Evolutionary conservation across 1,140 invertebrate genomes (phyloP), one percentile per base, ranked within the genome.

Genomic region (Melitaea cinxia): DNA sequence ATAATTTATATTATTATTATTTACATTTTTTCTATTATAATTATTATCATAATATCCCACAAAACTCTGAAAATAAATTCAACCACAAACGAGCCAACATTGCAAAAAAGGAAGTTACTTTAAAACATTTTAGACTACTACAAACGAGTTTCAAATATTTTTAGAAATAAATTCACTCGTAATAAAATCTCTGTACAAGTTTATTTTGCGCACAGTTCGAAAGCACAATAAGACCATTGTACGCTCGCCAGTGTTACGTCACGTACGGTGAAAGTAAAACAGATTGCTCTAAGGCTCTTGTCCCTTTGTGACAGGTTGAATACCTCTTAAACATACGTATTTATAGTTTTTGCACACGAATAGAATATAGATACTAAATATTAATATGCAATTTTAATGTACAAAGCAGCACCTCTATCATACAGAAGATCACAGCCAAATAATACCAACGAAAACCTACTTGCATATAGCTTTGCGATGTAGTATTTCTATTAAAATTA

Each of bases 181-280:
- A 42, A 42, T 42, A 42, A 42, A 42, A 42, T 17, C 37, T 42
- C 14, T 1, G 0, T n/a, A n/a, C 14, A n/a, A 35, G 12, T 37
- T 14, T 37, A 15, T 37, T n/a, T 14, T n/a, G 35, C 15, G 42
- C 17, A 47, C 21, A 35, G 12, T 4, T 4, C 10, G 21, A n/a
- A n/a, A n/a, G n/a, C n/a, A 47, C 42, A 47, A 47, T 42, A 42
- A 21, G 42, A 47, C 21, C 42, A 21, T 47, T 21, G 42, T 45
- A 19, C 15, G n/a, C 15, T 45, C n/a, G 37, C 37, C 37, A 12
- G 39, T 17, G 7, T 47, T 47, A 23, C 42, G 12, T 47, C 17
- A 47, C 42, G 17, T 21, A 2, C 37, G 10, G 42, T 23, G 42
- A 47, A 47, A 47, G 42, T 47, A 47, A 19, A 47, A 23, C 19